These are phyloP conservation scores for Labeo catla DNA, from an alignment of 2,113 vertebrate genomes.

Conservation along the genomic window DNA sequence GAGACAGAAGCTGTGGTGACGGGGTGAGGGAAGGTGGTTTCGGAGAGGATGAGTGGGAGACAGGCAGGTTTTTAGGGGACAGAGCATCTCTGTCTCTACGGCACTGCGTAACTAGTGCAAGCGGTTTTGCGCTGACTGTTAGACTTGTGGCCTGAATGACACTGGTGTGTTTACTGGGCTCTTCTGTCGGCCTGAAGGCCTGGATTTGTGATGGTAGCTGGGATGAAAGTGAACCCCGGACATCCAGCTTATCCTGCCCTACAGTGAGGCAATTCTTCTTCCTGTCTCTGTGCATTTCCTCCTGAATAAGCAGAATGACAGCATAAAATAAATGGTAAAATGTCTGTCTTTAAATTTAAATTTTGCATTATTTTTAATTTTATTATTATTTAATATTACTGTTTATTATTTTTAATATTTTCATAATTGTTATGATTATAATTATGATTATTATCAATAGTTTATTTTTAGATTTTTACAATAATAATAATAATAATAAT, in stretches of 20 bases:
- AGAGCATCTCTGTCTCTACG: slow-evolving; percentile 83
- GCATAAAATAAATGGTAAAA: too few species aligned
- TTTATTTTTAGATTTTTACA: too few species aligned
- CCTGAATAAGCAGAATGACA: background rate
- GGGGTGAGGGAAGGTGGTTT: slow-evolving; percentile 80
- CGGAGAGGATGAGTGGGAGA: slow-evolving; percentile 75
- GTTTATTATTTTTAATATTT: too few species aligned
- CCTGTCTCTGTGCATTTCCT: slow-evolving; percentile 63
- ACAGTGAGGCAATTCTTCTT: slow-evolving; percentile 79
- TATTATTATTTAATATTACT: too few species aligned
- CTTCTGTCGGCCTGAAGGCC: slow-evolving; percentile 84
- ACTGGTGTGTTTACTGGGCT: slow-evolving; percentile 88
- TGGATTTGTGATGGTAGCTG: slow-evolving; percentile 84
- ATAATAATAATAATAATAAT: too few species aligned
- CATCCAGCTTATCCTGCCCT: slow-evolving; percentile 61
- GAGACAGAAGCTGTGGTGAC: slow-evolving; percentile 76
- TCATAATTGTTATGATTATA: too few species aligned
- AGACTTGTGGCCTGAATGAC: slow-evolving; percentile 91
- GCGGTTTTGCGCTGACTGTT: slow-evolving; percentile 81
- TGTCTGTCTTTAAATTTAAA: too few species aligned
- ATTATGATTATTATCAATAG: too few species aligned
- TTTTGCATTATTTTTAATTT: too few species aligned
- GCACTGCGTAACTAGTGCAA: slow-evolving; percentile 82
- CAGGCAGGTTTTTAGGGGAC: slow-evolving; percentile 77
- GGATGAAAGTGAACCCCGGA: slow-evolving; percentile 76